Conservation (phyloP, 53 echinoderm and acorn worm genomes). For the Paracentrotus lividus region DNA sequence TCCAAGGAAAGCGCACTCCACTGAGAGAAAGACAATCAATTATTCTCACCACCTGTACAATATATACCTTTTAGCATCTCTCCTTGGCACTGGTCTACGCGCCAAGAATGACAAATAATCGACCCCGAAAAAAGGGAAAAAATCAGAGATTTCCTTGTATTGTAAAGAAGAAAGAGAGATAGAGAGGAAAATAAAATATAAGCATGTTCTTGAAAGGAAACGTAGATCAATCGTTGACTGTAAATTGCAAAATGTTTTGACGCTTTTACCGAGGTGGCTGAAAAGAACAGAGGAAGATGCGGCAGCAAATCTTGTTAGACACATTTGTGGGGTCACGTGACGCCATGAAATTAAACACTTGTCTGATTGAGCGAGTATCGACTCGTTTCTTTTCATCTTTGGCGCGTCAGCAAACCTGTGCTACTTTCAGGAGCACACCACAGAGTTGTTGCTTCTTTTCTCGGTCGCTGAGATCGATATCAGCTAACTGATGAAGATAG, state of each 20-base stretch:
- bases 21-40: constrained; percentile 46
- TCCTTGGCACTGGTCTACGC: constrained; percentile 1
- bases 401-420: not conserved
- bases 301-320: constrained; percentile 10
- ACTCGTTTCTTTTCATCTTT: constrained; percentile 35
- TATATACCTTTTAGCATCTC: constrained; percentile 26
- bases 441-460: constrained; percentile 8
- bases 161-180: not conserved
- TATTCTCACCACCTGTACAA: constrained; percentile 59
- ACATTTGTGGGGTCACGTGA: constrained; percentile 45
- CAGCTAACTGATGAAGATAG: not conserved
- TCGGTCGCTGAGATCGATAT: not conserved
- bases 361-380: constrained; percentile 21
- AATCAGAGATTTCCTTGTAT: not conserved
- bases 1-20: constrained; percentile 45
- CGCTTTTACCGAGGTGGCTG: constrained; percentile 10
- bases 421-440: not conserved
- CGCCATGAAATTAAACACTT: constrained; percentile 3
- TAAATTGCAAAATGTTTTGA: constrained; percentile 63
- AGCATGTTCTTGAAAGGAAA: constrained; percentile 42
- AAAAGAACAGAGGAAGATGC: not conserved
- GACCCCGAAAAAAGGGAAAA: constrained; percentile 16
- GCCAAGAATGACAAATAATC: constrained; percentile 42
- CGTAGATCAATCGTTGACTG: constrained; percentile 53
- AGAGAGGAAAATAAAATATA: not conserved